Evolutionary conservation across 2,888 invertebrate species (phyloP).

Genomic region (Zygaena filipendulae): DNA sequence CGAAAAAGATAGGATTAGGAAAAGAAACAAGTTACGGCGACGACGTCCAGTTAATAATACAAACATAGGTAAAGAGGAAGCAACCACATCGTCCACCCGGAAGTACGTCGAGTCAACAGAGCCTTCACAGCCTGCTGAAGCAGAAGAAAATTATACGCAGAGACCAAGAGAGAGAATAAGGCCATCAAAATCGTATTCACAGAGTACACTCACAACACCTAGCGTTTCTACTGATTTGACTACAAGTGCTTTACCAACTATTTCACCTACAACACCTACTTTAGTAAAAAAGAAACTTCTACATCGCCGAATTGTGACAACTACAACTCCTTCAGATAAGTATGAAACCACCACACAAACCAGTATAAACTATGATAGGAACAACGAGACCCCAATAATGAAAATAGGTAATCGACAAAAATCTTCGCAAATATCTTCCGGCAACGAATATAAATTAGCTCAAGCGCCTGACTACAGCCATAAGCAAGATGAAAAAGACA

Average conservation of each 20-base stretch:
- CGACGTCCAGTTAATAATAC: constrained; percentile 43
- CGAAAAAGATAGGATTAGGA: constrained; percentile 49
- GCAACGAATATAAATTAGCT: constrained; percentile 30
- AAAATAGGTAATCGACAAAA: constrained; percentile 54
- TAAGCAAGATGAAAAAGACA: constrained; percentile 64
- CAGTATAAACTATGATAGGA: constrained; percentile 30
- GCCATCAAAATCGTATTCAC: constrained; percentile 33
- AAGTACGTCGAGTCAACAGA: constrained; percentile 30
- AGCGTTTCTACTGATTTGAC: constrained; percentile 52
- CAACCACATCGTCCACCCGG: constrained; percentile 30
- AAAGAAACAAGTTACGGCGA: constrained; percentile 54
- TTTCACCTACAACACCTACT: constrained; percentile 52
- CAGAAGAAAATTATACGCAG: constrained; percentile 43
- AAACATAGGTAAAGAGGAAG: constrained; percentile 36
- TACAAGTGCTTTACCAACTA: constrained; percentile 55
- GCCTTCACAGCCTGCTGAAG: constrained; percentile 22
- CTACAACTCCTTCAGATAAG: constrained; percentile 29
- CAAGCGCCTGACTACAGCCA: constrained; percentile 54
- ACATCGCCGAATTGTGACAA: constrained; percentile 40
- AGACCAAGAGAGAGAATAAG: constrained; percentile 48
- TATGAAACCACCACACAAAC: constrained; percentile 43
- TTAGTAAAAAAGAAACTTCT: constrained; percentile 47
- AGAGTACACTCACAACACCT: constrained; percentile 47
- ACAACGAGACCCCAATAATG: constrained; percentile 59
- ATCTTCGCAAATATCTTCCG: constrained; percentile 28